Evolutionary conservation across 2,888 invertebrate species (phyloP), one percentile per base, ranked within the genome.

Genomic region (Brenthis ino): DNA sequence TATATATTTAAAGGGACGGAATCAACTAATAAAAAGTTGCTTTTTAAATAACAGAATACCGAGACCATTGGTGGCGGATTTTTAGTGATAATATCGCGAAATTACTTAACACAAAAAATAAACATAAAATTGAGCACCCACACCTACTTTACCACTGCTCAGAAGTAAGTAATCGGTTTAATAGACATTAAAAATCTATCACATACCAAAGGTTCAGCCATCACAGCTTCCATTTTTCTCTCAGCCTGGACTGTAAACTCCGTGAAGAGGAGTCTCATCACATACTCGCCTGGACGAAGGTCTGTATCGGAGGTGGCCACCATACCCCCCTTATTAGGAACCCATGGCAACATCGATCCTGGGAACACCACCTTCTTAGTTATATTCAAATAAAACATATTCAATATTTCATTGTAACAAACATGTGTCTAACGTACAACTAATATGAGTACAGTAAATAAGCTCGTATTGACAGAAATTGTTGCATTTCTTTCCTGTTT

Each of bases 201-300:
- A 33, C 84, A 85, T 90, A 97, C 97, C 87, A 96, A 93, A 71
- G 97, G 96, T 86, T 99, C 99, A 65, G 97, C 94, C 95, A 99
- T 97, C 1, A 99, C 98, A 67, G 96, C 95, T 83, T 99, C 98
- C 90, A 99, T 98, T 91, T 99, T 99, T 84, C 97, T 96, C 82
- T 99, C 99, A 1, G 98, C 98, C 80, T 98, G 96, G 1, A 96
- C 94, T 0, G 99, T 98, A 82, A 99, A 99, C 88, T 99, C 99
- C 1, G 98, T 96, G 84, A 99, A 99, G 2, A 99, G 94, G 57
- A 98, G 96, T 71, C 98, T 94, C 96, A 99, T 98, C 0, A 99
- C 98, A 89, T 97, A 99, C 89, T 99, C 99, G 13, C 99, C 99
- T 0, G 98, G 98, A 69, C 97, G 94, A 16, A 96, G 89, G 79